Evolutionary conservation across 2,797 vertebrate genomes (phyloP), one percentile per base, ranked within the genome.

Genomic region (Aplochiton taeniatus): DNA sequence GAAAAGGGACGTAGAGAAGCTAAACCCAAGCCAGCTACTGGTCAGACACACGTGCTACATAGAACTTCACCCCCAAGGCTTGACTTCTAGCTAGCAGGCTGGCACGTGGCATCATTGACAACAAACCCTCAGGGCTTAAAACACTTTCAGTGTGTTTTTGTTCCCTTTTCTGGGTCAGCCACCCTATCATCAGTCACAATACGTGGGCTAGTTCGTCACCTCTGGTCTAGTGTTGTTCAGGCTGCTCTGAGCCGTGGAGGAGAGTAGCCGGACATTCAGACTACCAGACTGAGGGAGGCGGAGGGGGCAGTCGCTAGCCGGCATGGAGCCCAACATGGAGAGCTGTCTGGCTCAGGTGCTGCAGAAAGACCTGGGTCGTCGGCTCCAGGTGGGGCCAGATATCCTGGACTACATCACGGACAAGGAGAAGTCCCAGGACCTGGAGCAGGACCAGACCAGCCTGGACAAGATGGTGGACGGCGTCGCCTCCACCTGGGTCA

Each of bases 381-480:
- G 96, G 67, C 93, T 98, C 82, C 98, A 99, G 76, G 93, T 97
- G 85, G 98, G 96, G 59, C 96, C 97, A 72, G 98, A 99, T 73
- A 75, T 99, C 83, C 95, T 98, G 45, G 96, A 98, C 75, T 98
- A 95, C 87, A 93, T 98, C 76, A 84, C 92, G 45, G 97, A 99
- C 86, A 93, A 91, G 75, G 94, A 98, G 76, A 98, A 96, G 83
- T 98, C 95, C 69, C 82, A 91, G 2, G 97, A 99, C 88, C 91
- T 99, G 67, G 98, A 99, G 76, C 95, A 97, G 50, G 98, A 99
- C 82, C 97, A 98, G 91, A 95, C 95, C 0, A 92, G 92, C 53
- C 91, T 99, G 84, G 97, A 99, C 91, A 97, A 95, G 85, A 95
- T 99, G 94, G 94, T 99, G 43, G 98, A 99, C 61, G 95, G 94